phyloP scores from a whole-genome alignment of 2,113 vertebrate genomes.

The Aspiorhynchus laticeps region DNA sequence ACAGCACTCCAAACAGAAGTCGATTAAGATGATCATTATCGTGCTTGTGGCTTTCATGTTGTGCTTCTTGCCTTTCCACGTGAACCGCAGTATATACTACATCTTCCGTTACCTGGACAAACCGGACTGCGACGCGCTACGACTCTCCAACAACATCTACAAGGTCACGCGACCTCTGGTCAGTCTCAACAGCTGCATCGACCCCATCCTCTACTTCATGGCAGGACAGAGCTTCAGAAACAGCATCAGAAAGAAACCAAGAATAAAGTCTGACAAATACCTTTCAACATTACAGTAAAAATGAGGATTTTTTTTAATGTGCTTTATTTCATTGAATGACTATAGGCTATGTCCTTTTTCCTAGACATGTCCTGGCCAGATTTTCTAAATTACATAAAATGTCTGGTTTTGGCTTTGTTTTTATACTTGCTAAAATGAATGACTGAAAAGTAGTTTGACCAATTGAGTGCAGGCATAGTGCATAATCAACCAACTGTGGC shows the following conservation, averaged over 20 bases:
- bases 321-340: too few species aligned
- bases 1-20: slow-evolving; percentile 85
- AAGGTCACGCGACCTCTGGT: slow-evolving; percentile 90
- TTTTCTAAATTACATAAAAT: neutral
- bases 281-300: slow-evolving; percentile 48
- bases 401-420: neutral
- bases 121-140: slow-evolving; percentile 81
- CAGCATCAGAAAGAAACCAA: slow-evolving; percentile 49
- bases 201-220: slow-evolving; percentile 93
- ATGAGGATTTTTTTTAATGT: neutral
- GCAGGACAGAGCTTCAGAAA: slow-evolving; percentile 81
- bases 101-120: slow-evolving; percentile 82
- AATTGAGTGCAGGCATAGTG: neutral
- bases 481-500: neutral
- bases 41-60: slow-evolving; percentile 87
- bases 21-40: slow-evolving; percentile 91
- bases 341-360: too few species aligned
- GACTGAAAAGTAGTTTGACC: neutral
- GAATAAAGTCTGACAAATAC: neutral
- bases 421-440: neutral
- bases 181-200: slow-evolving; percentile 92
- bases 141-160: slow-evolving; percentile 86
- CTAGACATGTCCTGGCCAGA: too few species aligned
- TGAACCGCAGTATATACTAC: slow-evolving; percentile 92
- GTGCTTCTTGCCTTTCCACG: slow-evolving; percentile 93